These are phyloP conservation scores for Triplophysa siluroides DNA, from an alignment of 2,113 vertebrate species.

Conservation along the genomic window DNA sequence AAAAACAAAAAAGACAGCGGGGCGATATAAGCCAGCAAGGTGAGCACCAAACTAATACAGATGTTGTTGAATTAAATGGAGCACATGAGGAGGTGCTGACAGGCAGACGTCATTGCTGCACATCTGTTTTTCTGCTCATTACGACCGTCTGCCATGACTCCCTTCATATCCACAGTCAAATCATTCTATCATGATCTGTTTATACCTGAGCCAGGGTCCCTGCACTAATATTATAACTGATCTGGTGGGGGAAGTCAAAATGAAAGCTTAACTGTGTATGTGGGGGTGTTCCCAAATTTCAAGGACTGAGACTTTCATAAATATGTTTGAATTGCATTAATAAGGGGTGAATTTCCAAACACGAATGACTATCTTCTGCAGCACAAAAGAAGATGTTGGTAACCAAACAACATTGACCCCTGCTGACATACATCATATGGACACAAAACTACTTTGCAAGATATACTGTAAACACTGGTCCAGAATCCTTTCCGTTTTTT, in stretches of 20 bases:
- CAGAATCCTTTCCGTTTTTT: no score
- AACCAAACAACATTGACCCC: no score
- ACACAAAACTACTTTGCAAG: no score
- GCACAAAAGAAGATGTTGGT: no score
- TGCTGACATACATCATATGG: no score
- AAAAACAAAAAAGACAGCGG: not conserved
- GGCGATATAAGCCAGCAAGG: not conserved
- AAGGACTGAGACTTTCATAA: no score
- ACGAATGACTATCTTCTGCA: no score
- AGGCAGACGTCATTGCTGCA: constrained; percentile 33
- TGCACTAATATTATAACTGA: not conserved
- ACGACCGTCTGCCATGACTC: not conserved
- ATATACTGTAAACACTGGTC: no score
- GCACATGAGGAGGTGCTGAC: constrained; percentile 46
- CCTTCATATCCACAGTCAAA: not conserved
- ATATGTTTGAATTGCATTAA: no score
- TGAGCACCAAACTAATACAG: constrained; percentile 25
- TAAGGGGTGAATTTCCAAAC: no score
- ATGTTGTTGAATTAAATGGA: constrained; percentile 8
- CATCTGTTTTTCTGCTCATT: constrained; percentile 48
- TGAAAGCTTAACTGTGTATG: no score
- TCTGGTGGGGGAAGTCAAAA: not conserved
- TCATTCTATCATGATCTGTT: not conserved
- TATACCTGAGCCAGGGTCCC: constrained; percentile 41
- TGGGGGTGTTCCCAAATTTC: no score